A percentile compares a stretch with the other conserved stretches of the same genome.
These are phyloP conservation scores for Bettongia penicillata DNA, from an alignment of 2,113 vertebrate species.

Conservation along the genomic window DNA sequence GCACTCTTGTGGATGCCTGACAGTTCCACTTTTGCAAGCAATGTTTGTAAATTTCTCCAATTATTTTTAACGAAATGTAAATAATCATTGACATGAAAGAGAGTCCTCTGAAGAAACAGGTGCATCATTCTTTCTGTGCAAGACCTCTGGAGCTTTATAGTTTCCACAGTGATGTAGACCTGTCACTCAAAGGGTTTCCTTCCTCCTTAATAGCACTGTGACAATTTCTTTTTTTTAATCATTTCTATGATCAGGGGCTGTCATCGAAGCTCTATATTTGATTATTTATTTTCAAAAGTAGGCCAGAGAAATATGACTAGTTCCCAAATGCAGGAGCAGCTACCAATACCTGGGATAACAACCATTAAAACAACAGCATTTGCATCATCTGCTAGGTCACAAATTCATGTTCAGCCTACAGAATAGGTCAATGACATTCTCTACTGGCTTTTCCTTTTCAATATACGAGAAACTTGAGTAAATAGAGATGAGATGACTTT, in stretches of 20 bases:
- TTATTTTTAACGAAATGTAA: constrained; percentile 79
- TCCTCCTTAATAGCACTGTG: constrained; percentile 45
- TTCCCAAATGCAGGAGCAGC: constrained; percentile 10
- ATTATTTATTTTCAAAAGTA: constrained; percentile 21
- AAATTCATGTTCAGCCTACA: constrained; percentile 40
- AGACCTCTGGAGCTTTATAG: neutral
- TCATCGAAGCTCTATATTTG: constrained; percentile 43
- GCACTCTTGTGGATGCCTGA: constrained; percentile 58
- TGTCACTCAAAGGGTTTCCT: constrained; percentile 18
- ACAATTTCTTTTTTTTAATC: constrained; percentile 57
- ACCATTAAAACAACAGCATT: constrained; percentile 20
- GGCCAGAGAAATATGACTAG: neutral
- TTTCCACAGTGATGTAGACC: constrained; percentile 12
- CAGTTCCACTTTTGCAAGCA: constrained; percentile 59
- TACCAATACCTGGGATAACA: constrained; percentile 49
- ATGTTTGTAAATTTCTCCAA: constrained; percentile 69
- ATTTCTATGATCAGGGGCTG: constrained; percentile 61
- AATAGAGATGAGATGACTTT: constrained; percentile 23
- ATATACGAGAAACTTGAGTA: constrained; percentile 44
- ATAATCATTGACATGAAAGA: constrained; percentile 51
- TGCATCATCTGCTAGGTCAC: constrained; percentile 49
- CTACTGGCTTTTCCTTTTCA: constrained; percentile 1
- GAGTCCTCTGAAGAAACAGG: constrained; percentile 13
- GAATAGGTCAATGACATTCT: constrained; percentile 22
- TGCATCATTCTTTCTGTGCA: neutral